These are phyloP conservation scores for Holotrichia oblita DNA, from an alignment of 1,140 invertebrate species.

Conservation along the genomic window DNA sequence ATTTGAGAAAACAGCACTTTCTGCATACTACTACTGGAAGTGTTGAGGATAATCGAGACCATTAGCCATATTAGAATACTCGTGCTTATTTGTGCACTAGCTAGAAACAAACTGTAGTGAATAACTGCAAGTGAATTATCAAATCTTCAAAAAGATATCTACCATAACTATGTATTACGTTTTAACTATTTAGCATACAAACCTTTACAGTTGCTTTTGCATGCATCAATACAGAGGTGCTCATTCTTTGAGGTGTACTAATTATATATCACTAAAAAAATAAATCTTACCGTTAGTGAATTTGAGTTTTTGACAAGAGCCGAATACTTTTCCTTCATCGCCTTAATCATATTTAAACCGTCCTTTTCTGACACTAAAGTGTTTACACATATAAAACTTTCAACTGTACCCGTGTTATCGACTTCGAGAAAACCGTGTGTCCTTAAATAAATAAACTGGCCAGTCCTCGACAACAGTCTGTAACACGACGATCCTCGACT, in stretches of 20 bases:
- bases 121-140: neutral
- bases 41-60: neutral
- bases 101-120: neutral
- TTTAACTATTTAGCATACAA: neutral
- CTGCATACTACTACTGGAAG: neutral
- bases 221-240: slow-evolving; percentile 22
- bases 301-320: slow-evolving; percentile 65
- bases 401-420: slow-evolving; percentile 75
- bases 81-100: neutral
- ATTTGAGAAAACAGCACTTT: slow-evolving; percentile 5
- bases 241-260: slow-evolving; percentile 13
- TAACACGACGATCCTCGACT: slow-evolving; percentile 83
- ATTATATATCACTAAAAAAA: slow-evolving; percentile 21
- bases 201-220: neutral
- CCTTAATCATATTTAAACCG: slow-evolving; percentile 70
- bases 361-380: slow-evolving; percentile 78
- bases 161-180: neutral
- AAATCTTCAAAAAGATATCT: neutral
- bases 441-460: slow-evolving; percentile 81
- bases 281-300: slow-evolving; percentile 45
- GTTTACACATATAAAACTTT: slow-evolving; percentile 86
- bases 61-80: neutral
- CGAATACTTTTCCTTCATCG: slow-evolving; percentile 78
- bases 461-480: slow-evolving; percentile 78
- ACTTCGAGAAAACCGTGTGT: slow-evolving; percentile 83